These are phyloP conservation scores for Scartelaos histophorus DNA, from an alignment of 2,113 vertebrate genomes.

Conservation along the genomic window DNA sequence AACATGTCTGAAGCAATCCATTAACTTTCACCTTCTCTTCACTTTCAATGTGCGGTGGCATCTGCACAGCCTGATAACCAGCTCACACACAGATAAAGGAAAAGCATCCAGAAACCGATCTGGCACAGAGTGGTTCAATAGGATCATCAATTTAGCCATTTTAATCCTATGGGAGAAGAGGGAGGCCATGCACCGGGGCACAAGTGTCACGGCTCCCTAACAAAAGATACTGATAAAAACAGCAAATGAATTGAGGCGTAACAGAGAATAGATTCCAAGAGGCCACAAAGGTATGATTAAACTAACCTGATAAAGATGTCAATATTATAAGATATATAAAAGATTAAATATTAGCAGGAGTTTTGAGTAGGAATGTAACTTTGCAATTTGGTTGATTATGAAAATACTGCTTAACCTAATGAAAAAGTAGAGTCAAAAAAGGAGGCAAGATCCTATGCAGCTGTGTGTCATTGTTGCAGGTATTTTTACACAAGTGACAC, in stretches of 20 bases:
- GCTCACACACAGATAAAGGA: slow-evolving; percentile 11
- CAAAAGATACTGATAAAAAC: slow-evolving; percentile 26
- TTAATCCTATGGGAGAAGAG: slow-evolving; percentile 23
- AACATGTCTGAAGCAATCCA: neutral
- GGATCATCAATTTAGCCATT: slow-evolving; percentile 38
- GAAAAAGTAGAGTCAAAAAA: neutral
- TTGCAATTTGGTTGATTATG: neutral
- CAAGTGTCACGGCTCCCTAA: slow-evolving; percentile 28
- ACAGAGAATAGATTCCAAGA: neutral
- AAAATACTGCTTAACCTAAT: neutral
- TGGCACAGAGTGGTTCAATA: slow-evolving; percentile 27
- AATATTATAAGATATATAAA: neutral
- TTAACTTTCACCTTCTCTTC: neutral
- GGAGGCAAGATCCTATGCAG: neutral
- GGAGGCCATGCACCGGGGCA: slow-evolving; percentile 11
- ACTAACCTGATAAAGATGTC: neutral
- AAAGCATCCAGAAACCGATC: slow-evolving; percentile 12
- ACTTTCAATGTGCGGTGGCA: neutral
- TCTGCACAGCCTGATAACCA: slow-evolving; percentile 34
- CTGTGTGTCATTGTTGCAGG: neutral
- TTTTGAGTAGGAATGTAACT: no score
- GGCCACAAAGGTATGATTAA: neutral
- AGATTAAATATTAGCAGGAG: neutral
- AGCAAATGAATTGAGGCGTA: slow-evolving; percentile 14
- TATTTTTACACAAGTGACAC: neutral